Base-by-base conservation (phyloP, 1,140 invertebrate species). In the Diorhabda elongata region DNA sequence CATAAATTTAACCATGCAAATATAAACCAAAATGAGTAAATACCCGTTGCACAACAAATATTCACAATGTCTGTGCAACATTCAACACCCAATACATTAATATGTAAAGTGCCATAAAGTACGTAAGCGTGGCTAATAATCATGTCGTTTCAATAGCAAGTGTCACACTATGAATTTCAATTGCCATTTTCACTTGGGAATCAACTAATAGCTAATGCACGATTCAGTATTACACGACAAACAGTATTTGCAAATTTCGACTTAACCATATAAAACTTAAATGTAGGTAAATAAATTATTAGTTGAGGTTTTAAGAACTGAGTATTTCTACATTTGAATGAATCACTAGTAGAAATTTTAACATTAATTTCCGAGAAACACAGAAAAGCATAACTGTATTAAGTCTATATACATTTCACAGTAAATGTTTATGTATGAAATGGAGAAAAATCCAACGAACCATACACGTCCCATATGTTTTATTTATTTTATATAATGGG, bases 101-200 rank as follows among this genome's bases (percentile, higher is more conserved):
- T 57, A 58, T 58, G 26, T 56, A 44, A 41, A 58, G 26, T 59
- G 42, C 65, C 43, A 66, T 61, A 69, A 65, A 61, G 45, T 45
- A 63, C 8, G 7, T 47, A 64, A 44, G 69, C 69, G 69, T 70
- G 69, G 66, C 69, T 59, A 42, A 61, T 62, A 70, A 70, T 70
- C 56, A 61, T 70, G 45, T 65, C 43, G 60, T 57, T 67, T 58
- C 44, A 58, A 61, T 56, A 71, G 63, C 45, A 60, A 56, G 61
- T 68, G 67, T 64, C 66, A 56, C 66, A 65, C 45, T 61, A 61
- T 52, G 47, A 52, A 52, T 52, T 52, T 52, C 47, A 68, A 63
- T 63, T 63, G 58, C 8, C 58, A 60, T 63, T 59, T 71, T 65
- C 66, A 68, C 61, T 61, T 61, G 64, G 47, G 47, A 67, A 61